Base-by-base conservation (phyloP, 2,888 invertebrate species). In the Leucophenga montana region DNA sequence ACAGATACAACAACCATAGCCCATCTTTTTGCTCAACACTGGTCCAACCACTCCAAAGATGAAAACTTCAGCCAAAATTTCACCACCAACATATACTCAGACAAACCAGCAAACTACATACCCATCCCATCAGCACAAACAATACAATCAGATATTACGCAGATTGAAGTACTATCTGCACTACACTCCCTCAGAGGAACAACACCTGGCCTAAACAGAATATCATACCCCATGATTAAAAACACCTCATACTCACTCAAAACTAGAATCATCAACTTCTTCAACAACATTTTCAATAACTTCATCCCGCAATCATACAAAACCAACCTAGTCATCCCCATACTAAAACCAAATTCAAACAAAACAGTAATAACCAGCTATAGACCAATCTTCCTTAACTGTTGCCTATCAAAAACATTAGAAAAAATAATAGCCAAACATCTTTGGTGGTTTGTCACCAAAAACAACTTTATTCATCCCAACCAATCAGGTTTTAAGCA, bases 191-290 rank as follows among this genome's bases (percentile, higher is more conserved):
- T 16, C 0, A 44, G 39, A 18, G 46, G 62, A 16, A 3, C 16
- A 5, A 44, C 44, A 39, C 18, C 64, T 3, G 64, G 64, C n/a
- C 64, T 64, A 14, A n/a, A 64, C 48, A 64, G 64, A 64, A 64
- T 64, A 4, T 64, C 18, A 6, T 64, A 48, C 20, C 64, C 64
- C 6, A 48, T 64, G 20, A 64, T 64, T 9, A 64, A 64, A 48
- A n/a, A 64, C n/a, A 16, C 1, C n/a, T 62, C 39, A 46, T n/a
- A 6, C 14, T 5, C 48, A 9, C n/a, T 31, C 11, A 39, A 62
- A 39, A 20, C 1, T 6, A 8, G 62, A 62, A 44, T 62, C 11
- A 33, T 62, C 1, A 20, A 64, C 1, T 20, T 46, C 48, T 46
- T 4, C 48, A 64, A 64, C 27, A 46, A 64, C 16, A 64, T 64